These are phyloP conservation scores for Venustaconcha ellipsiformis DNA, from an alignment of 1,140 invertebrate genomes.

Conservation along the genomic window DNA sequence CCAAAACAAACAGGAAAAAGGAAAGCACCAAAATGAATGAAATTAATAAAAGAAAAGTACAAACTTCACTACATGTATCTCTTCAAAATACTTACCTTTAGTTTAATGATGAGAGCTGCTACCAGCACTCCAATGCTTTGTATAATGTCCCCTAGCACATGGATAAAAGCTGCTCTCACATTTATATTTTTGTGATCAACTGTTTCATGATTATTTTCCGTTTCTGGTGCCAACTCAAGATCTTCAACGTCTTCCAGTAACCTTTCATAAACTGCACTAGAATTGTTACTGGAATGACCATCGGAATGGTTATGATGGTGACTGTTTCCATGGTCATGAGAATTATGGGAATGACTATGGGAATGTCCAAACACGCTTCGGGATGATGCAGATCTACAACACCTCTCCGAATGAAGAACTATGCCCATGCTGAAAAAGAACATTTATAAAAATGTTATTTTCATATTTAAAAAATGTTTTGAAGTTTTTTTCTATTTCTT, in stretches of 20 bases:
- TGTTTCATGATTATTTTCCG: neutral
- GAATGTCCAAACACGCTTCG: conserved; percentile 60
- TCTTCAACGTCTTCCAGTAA: conserved; percentile 12
- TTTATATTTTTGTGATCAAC: conserved; percentile 83
- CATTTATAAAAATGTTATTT: neutral
- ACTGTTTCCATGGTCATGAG: neutral
- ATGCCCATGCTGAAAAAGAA: conserved; percentile 56
- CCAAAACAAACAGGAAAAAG: no score
- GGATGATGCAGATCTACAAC: conserved; percentile 40
- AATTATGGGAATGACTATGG: conserved; percentile 60
- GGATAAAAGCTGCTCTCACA: conserved; percentile 97
- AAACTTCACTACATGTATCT: no score
- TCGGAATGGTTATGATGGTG: neutral
- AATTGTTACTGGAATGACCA: neutral
- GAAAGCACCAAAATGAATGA: no score
- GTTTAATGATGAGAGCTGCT: conserved; percentile 94
- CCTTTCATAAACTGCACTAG: conserved; percentile 17
- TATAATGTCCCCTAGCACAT: conserved; percentile 97
- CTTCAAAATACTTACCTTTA: conserved; percentile 78
- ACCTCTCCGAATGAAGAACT: conserved; percentile 57
- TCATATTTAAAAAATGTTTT: no score
- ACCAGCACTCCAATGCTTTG: conserved; percentile 96
- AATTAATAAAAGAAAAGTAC: no score
- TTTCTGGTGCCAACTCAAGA: conserved; percentile 6
- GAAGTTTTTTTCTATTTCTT: no score